phyloP scores from a whole-genome alignment of 2,113 vertebrate genomes.

The Mastomys natalensis region DNA sequence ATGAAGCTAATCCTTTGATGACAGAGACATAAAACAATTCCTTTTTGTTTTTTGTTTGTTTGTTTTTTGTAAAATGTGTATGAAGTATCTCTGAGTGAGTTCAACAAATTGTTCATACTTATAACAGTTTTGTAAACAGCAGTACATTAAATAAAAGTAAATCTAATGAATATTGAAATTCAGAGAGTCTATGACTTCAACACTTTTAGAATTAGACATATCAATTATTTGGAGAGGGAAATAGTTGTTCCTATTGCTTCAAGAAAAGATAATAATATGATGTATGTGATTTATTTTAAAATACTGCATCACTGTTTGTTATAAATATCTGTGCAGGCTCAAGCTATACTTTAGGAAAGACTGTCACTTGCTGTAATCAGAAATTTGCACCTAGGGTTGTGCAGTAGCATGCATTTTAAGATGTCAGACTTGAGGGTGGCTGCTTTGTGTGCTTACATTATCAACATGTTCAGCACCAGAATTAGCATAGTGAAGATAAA shows the following conservation, averaged over 20 bases:
- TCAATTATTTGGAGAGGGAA: constrained; percentile 21
- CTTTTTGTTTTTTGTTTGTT: background rate
- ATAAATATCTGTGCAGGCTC: constrained; percentile 5
- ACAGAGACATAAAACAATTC: background rate
- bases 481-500: background rate
- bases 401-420: background rate
- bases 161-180: background rate
- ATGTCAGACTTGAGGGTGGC: background rate
- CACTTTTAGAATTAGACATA: background rate
- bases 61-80: background rate
- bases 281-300: constrained; percentile 43
- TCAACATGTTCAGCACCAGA: background rate
- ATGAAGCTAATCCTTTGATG: background rate
- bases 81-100: background rate
- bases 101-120: background rate
- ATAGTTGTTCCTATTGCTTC: background rate
- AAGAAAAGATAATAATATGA: background rate
- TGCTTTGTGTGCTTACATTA: background rate
- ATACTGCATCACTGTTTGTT: background rate
- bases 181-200: constrained; percentile 5
- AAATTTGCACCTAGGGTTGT: background rate
- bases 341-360: background rate
- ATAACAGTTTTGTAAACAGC: background rate
- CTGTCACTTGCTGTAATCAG: background rate
- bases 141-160: background rate